Base-by-base conservation (phyloP, 2,113 vertebrate species). In the Sterrhoptilus dennistouni region DNA sequence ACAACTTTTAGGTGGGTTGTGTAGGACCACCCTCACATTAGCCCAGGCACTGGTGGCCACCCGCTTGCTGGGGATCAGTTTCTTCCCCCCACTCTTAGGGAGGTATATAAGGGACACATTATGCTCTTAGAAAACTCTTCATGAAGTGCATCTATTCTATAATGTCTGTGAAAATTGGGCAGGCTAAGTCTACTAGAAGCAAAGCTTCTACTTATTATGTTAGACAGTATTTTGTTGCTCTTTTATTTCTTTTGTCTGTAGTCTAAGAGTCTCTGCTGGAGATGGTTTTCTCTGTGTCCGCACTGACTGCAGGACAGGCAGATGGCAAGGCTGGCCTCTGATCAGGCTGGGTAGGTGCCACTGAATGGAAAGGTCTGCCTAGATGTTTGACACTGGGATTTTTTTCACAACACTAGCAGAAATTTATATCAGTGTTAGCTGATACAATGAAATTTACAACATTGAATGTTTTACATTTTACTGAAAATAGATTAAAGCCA, bases 1-100 rank as follows among this genome's bases (percentile, higher is more conserved):
- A 11, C 0, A 12, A 14, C 60, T 79, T 60, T 3, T 21, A 36
- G 44, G 29, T 75, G 17, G 20, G 38, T 14, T 4, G 1, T 35
- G 14, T 29, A 40, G 53, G 71, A 23, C 22, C 24, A 33, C 35
- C 29, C 35, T 74, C 1, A 2, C 0, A 2, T 40, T 29, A 69
- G 28, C 31, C 12, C 23, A 13, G 45, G 22, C 0, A 0, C 64
- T 81, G 54, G 33, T 69, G 56, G 29, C 33, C 1, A 0, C 61
- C 82, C 64, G 33, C n/a, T 90, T 80, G 31, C 45, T 1, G 1
- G 33, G 4, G 8, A 14, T 69, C 54, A 21, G 9, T 35, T 85
- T 85, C 29, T 31, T 3, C 17, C 8, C 7, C 5, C 12, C 20
- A 35, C 45, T 61, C 36, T n/a, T 3, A 2, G 8, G 12, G 13